A percentile compares a stretch with the other conserved stretches of the same genome.
These are phyloP conservation scores for Lepidochitona cinerea DNA, from an alignment of 2,888 invertebrate species.

Conservation along the genomic window DNA sequence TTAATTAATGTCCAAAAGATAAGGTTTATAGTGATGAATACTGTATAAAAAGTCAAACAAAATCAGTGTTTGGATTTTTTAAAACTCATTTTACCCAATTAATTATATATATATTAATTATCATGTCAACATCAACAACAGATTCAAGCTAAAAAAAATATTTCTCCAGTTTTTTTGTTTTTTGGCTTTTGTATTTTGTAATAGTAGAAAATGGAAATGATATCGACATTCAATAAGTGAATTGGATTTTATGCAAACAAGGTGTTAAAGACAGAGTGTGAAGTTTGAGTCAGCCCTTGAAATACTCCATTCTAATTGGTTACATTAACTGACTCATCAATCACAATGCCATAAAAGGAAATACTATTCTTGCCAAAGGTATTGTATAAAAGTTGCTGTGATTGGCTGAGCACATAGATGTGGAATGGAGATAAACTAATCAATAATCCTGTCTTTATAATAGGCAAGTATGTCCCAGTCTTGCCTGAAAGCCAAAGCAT, in stretches of 20 bases:
- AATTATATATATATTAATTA: too few species aligned
- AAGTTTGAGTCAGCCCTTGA: neutral
- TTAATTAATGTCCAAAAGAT: too few species aligned
- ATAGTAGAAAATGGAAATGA: neutral
- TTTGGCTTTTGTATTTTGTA: too few species aligned
- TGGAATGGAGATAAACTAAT: neutral
- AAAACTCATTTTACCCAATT: too few species aligned
- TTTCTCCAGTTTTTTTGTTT: too few species aligned
- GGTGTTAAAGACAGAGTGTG: neutral
- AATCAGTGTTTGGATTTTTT: too few species aligned
- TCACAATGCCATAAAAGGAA: neutral
- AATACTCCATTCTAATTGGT: neutral
- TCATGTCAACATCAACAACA: too few species aligned
- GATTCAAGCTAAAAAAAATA: too few species aligned
- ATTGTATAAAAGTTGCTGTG: neutral
- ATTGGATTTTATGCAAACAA: neutral
- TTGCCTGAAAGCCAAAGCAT: neutral
- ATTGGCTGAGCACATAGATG: neutral
- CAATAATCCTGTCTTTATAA: neutral
- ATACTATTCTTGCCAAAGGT: neutral
- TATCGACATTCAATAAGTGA: neutral
- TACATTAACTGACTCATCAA: neutral
- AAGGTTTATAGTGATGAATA: too few species aligned
- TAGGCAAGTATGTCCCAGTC: neutral
- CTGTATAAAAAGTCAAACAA: too few species aligned